Conservation (phyloP, 1,140 invertebrate species). For the Cotesia glomerata region DNA sequence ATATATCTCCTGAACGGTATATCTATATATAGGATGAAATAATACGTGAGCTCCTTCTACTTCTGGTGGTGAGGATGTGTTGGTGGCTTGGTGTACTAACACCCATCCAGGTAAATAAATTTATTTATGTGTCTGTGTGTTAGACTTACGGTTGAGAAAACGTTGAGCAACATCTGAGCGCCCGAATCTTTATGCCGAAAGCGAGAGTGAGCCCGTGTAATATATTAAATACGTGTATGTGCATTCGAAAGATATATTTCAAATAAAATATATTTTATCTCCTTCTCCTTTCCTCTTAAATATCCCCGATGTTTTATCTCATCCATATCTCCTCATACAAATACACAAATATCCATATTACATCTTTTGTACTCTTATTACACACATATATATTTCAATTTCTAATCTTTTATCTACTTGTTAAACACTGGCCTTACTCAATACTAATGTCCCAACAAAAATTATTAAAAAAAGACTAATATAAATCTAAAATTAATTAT, state of each 20-base stretch:
- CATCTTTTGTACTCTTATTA: not conserved
- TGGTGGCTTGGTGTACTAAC: not conserved
- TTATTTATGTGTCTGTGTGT: constrained; percentile 28
- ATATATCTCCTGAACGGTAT: constrained; percentile 12
- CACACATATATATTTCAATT: not conserved
- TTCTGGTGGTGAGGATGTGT: not conserved
- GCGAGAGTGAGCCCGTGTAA: constrained; percentile 40
- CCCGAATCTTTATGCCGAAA: constrained; percentile 32
- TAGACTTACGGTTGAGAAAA: constrained; percentile 42
- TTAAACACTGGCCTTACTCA: constrained; percentile 21
- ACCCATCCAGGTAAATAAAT: constrained; percentile 23
- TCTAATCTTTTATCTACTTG: not conserved
- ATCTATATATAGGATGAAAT: constrained; percentile 40
- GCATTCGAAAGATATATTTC: constrained; percentile 24
- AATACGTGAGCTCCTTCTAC: constrained; percentile 35
- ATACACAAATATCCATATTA: not conserved
- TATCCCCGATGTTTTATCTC: not conserved
- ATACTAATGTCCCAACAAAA: constrained; percentile 1
- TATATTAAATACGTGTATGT: too few species aligned
- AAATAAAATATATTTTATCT: not conserved
- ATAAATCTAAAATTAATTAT: not conserved
- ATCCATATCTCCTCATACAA: not conserved
- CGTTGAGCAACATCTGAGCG: constrained; percentile 42
- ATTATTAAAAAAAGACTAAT: not conserved
- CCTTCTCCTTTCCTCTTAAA: not conserved